Conservation (phyloP, 2,888 invertebrate genomes). For the Hipparchia sbordonii region DNA sequence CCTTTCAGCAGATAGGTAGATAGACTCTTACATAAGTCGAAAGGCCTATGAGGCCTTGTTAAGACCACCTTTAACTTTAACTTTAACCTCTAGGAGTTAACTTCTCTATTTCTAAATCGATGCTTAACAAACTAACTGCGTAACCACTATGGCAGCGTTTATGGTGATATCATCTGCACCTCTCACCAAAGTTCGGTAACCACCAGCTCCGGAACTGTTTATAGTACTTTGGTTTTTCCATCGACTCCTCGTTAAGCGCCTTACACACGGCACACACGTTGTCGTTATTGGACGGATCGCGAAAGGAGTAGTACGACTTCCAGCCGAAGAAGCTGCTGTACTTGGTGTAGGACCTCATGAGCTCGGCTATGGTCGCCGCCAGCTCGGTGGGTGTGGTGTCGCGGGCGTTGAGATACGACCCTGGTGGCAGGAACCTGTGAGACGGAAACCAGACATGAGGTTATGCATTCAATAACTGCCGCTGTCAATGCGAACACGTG, state of each 20-base stretch:
- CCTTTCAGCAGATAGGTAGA: no score
- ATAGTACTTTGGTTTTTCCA: slow-evolving; percentile 49
- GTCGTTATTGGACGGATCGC: slow-evolving; percentile 47
- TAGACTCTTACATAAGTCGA: no score
- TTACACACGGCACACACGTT: slow-evolving; percentile 62
- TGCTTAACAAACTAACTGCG: neutral
- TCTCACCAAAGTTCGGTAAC: slow-evolving; percentile 51
- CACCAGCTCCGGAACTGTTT: slow-evolving; percentile 63
- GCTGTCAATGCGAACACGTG: no score
- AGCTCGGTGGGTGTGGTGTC: slow-evolving; percentile 46
- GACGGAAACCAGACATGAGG: neutral
- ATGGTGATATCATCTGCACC: slow-evolving; percentile 38
- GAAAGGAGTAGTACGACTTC: slow-evolving; percentile 56
- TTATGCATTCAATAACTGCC: no score
- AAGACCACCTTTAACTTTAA: neutral
- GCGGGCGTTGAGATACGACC: slow-evolving; percentile 63
- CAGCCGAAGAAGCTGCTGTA: slow-evolving; percentile 62
- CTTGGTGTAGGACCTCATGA: slow-evolving; percentile 51
- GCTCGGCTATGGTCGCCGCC: slow-evolving; percentile 53
- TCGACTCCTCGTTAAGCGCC: slow-evolving; percentile 53
- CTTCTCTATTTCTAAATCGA: slow-evolving; percentile 15
- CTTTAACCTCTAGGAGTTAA: slow-evolving; percentile 4
- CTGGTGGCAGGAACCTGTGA: slow-evolving; percentile 71
- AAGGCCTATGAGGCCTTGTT: no score
- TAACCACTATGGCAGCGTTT: slow-evolving; percentile 3